phyloP scores from a whole-genome alignment of 2,888 invertebrate genomes.

The Coelinius sp. region DNA sequence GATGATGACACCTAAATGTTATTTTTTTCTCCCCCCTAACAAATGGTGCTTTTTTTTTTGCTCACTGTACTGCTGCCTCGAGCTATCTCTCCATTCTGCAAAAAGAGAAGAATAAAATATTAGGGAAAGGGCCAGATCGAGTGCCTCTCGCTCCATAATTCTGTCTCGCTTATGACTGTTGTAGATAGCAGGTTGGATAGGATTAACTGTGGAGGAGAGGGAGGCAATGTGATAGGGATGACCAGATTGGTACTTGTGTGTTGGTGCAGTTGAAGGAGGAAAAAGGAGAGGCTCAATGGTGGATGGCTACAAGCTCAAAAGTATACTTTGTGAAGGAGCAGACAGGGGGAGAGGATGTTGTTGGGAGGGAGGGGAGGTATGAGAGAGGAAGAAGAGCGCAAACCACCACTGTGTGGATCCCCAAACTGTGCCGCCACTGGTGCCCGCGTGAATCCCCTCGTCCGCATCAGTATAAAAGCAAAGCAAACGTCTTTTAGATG shows the following conservation, averaged over 20 bases:
- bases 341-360: constrained; percentile 38
- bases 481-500: constrained; percentile 70
- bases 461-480: constrained; percentile 69
- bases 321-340: constrained; percentile 7
- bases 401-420: constrained; percentile 14
- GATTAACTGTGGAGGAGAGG: constrained; percentile 47
- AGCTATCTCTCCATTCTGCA: not conserved
- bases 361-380: constrained; percentile 14
- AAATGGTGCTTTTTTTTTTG: too few species aligned
- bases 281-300: constrained; percentile 19
- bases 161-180: not conserved
- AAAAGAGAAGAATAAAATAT: not conserved
- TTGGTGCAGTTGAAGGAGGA: constrained; percentile 11
- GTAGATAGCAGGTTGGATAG: constrained; percentile 36
- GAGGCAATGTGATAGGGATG: constrained; percentile 38
- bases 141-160: not conserved
- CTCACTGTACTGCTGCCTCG: too few species aligned
- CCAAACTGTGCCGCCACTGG: constrained; percentile 41
- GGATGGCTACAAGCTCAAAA: constrained; percentile 24
- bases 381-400: constrained; percentile 23
- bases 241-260: constrained; percentile 28
- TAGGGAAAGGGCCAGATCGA: constrained; percentile 13
- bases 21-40: too few species aligned
- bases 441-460: constrained; percentile 50
- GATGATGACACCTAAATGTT: constrained; percentile 8